phyloP scores from a whole-genome alignment of 2,113 vertebrate genomes.

The Amblyopsis rosae region DNA sequence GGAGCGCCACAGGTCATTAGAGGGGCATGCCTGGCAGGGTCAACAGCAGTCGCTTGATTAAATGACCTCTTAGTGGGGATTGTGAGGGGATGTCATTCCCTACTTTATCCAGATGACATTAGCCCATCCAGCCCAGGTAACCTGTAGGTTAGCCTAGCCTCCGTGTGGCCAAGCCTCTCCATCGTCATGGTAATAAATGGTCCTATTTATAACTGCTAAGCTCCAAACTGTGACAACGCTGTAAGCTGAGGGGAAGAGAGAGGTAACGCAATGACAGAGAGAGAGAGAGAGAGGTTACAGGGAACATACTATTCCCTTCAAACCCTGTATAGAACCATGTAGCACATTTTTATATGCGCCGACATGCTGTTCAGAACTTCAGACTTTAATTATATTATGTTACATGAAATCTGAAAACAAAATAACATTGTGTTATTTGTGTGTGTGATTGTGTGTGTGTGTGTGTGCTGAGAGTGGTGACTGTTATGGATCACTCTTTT shows the following conservation, averaged over 20 bases:
- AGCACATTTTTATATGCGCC: neutral
- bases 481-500: no score
- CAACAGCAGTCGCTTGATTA: no score
- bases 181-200: constrained; percentile 69
- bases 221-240: constrained; percentile 53
- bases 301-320: constrained; percentile 5
- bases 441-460: no score
- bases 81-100: no score
- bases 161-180: constrained; percentile 39
- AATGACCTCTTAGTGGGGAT: no score
- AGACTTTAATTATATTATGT: no score
- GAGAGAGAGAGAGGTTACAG: constrained; percentile 1
- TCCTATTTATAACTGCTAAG: constrained; percentile 79
- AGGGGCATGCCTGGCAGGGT: neutral
- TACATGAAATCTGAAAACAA: neutral
- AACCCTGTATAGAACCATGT: neutral
- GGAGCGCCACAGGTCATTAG: neutral
- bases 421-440: neutral
- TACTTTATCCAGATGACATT: neutral
- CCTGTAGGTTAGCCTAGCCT: constrained; percentile 37
- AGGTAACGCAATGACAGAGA: neutral
- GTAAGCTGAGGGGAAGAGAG: constrained; percentile 58
- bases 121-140: constrained; percentile 26
- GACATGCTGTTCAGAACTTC: no score
- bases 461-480: no score